phyloP scores from a whole-genome alignment of 2,113 vertebrate species.

The Myrmophylax atrothorax region DNA sequence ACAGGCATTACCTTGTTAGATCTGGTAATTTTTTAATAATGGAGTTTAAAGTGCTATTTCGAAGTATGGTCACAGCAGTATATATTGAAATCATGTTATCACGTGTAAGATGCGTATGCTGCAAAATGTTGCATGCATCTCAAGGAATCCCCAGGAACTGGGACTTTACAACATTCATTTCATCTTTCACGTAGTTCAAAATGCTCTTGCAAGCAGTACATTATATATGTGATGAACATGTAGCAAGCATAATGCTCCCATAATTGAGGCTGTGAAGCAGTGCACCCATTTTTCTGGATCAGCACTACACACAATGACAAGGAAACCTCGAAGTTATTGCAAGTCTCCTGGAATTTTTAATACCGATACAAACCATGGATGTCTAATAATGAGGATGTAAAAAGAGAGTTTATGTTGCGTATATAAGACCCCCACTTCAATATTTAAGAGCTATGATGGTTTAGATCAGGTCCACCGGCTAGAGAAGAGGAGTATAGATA shows the following conservation, averaged over 20 bases:
- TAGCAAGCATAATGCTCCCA: background rate
- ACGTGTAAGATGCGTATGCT: fast-evolving
- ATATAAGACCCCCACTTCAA: background rate
- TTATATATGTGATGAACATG: background rate
- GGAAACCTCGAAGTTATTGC: background rate
- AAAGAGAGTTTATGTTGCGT: background rate
- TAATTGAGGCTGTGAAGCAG: background rate
- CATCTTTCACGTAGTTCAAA: background rate
- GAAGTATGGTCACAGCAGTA: background rate
- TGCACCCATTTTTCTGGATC: background rate
- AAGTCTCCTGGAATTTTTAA: background rate
- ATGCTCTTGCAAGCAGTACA: background rate
- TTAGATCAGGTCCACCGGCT: background rate
- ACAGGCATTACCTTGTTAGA: background rate
- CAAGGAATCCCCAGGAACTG: background rate
- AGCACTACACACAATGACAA: background rate
- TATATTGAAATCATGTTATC: background rate
- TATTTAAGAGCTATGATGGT: background rate
- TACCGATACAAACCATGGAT: background rate
- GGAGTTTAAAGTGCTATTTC: background rate
- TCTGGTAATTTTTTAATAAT: background rate
- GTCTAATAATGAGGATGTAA: background rate
- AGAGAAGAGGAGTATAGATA: fast-evolving
- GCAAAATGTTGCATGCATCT: fast-evolving
- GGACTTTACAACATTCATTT: background rate